Evolutionary conservation across 2,797 vertebrate species (phyloP), one percentile per base, ranked within the genome.

Genomic region (Gymnocypris eckloni): DNA sequence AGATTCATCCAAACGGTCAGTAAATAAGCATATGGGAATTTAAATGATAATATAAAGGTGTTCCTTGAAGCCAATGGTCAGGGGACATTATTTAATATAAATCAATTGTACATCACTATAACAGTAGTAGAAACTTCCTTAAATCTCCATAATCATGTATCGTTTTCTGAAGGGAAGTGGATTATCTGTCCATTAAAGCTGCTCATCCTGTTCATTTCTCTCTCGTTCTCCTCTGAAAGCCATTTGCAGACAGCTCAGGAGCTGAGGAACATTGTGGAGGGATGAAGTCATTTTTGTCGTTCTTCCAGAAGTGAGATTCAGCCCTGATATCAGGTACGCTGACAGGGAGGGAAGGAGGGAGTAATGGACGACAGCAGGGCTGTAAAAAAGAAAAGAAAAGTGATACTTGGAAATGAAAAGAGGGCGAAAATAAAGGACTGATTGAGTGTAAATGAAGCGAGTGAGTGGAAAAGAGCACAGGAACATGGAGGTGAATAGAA

Each of bases 251-350:
- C 73, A 82, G 79, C 56, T 75, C 28, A 52, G 54, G 76, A 78
- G 77, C 71, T 43, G 37, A 76, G 78, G 39, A 43, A 73, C 87
- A 90, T 90, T 88, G 81, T 66, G 9, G 43, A 86, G 86, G 73
- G 81, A 87, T 89, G 89, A 90, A 80, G 80, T 90, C 89, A 90
- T 82, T 75, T 22, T 50, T 83, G 75, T 76, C 73, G 54, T 82
- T 81, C 77, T 78, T 67, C 85, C 85, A 86, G 72, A 78, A 75
- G 56, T 37, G 54, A 88, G 88, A 90, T 89, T 69, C 52, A 64
- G 84, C 39, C 52, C 69, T 85, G 88, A 90, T 89, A 88, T 86
- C 87, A 89, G 87, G 81, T 84, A 86, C 20, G 54, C 52, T 64
- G 33, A 59, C 52, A 61, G 72, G 61, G 83, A 50, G 75, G 72